Percentiles rank a stretch among this genome's conserved stretches.
Evolutionary conservation across 2,113 vertebrate genomes (phyloP).

Genomic region (Gymnorhina tibicen): DNA sequence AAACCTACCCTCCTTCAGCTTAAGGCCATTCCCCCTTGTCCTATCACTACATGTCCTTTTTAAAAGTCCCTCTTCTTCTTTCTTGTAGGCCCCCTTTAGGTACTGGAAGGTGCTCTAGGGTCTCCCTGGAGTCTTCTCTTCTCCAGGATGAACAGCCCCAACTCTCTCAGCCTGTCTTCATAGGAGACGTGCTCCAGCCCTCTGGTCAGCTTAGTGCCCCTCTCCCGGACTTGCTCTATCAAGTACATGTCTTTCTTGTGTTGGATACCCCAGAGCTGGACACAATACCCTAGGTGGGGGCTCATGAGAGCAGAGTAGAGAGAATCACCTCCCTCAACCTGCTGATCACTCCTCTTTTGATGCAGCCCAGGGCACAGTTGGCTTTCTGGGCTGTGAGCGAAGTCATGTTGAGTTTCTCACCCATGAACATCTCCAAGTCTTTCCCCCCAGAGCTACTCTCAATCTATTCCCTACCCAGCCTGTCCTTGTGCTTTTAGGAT

Average conservation of each 20-base stretch:
- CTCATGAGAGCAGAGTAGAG: neutral
- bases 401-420: neutral
- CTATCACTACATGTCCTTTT: neutral
- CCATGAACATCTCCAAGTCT: fast-evolving
- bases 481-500: neutral
- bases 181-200: neutral
- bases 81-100: neutral
- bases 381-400: neutral
- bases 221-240: neutral
- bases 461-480: neutral
- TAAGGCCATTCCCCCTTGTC: neutral
- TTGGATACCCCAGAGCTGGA: neutral
- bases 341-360: neutral
- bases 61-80: neutral
- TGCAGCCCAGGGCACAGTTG: neutral
- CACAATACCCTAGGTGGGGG: fast-evolving
- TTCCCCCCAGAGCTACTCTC: neutral
- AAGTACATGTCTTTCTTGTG: neutral
- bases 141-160: neutral
- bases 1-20: neutral
- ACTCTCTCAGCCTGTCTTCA: neutral
- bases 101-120: neutral
- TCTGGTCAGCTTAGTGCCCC: neutral
- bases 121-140: neutral
- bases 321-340: neutral